Conservation (phyloP, 2,888 invertebrate genomes). For the Notodonta dromedarius region DNA sequence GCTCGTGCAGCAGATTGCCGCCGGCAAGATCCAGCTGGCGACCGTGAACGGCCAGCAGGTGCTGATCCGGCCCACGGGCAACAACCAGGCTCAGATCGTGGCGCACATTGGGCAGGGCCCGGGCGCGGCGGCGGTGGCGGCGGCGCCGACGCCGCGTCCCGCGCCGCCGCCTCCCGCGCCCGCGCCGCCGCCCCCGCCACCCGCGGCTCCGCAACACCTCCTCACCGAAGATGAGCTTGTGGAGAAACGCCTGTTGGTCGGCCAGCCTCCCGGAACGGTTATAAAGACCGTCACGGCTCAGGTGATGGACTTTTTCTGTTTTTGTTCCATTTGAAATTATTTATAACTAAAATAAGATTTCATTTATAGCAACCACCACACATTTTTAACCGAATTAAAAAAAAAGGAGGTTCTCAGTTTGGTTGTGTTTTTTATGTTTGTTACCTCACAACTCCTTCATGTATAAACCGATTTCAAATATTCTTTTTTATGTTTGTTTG, state of each 20-base stretch:
- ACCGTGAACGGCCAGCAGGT: conserved; percentile 95
- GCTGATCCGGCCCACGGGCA: conserved; percentile 90
- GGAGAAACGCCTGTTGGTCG: conserved; percentile 89
- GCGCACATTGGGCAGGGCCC: conserved; percentile 87
- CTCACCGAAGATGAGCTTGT: conserved; percentile 82
- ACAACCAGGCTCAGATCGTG: conserved; percentile 91
- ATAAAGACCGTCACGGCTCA: conserved; percentile 95
- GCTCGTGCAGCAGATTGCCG: conserved; percentile 88
- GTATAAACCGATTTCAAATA: too few relatives aligned
- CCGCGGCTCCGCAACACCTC: conserved; percentile 43
- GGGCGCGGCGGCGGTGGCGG: conserved; percentile 38
- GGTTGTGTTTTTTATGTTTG: too few relatives aligned
- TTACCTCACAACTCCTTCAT: too few relatives aligned
- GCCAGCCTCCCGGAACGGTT: conserved; percentile 93
- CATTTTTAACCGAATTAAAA: too few relatives aligned
- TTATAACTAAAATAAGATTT: not conserved
- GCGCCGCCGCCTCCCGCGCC: conserved; percentile 31
- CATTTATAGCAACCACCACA: too few relatives aligned
- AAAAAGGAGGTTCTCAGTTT: too few relatives aligned
- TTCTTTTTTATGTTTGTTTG: too few relatives aligned
- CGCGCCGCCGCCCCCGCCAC: conserved; percentile 43
- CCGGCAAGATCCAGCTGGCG: conserved; percentile 92
- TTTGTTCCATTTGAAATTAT: not conserved
- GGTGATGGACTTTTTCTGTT: conserved; percentile 48
- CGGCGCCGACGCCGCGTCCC: conserved; percentile 38